A percentile compares a stretch with the other conserved stretches of the same genome.
phyloP scores from a whole-genome alignment of 2,888 invertebrate species.

The Troides helena region DNA sequence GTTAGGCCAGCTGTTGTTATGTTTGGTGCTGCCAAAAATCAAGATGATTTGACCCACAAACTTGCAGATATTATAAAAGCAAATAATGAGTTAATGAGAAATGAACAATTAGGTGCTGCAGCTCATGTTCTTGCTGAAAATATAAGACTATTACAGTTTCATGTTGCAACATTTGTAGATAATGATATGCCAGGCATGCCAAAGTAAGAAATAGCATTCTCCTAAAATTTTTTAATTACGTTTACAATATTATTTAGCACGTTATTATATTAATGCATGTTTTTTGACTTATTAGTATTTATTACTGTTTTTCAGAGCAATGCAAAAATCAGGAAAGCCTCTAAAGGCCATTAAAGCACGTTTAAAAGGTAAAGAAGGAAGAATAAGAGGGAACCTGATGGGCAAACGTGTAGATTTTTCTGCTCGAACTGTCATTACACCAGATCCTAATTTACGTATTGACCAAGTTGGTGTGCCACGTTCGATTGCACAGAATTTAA shows the following conservation, averaged over 20 bases:
- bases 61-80: conserved; percentile 98
- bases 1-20: conserved; percentile 99
- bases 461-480: conserved; percentile 99
- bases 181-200: conserved; percentile 99
- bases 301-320: conserved; percentile 82
- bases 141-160: conserved; percentile 98
- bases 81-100: conserved; percentile 96
- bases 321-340: conserved; percentile 99
- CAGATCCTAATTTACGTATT: conserved; percentile 95
- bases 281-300: background rate
- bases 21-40: conserved; percentile 99
- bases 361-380: conserved; percentile 98
- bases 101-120: conserved; percentile 98
- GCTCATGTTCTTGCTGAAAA: conserved; percentile 98
- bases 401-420: conserved; percentile 99
- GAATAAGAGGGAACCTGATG: conserved; percentile 99
- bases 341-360: conserved; percentile 98
- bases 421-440: conserved; percentile 98
- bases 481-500: conserved; percentile 98
- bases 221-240: background rate
- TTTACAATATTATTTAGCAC: background rate
- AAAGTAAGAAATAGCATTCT: conserved; percentile 68
- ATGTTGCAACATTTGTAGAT: conserved; percentile 98
- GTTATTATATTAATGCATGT: background rate
- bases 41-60: conserved; percentile 99